Percentiles rank a stretch among this genome's conserved stretches.
Conservation (phyloP, 2,113 vertebrate genomes). For the Mustela lutreola region DNA sequence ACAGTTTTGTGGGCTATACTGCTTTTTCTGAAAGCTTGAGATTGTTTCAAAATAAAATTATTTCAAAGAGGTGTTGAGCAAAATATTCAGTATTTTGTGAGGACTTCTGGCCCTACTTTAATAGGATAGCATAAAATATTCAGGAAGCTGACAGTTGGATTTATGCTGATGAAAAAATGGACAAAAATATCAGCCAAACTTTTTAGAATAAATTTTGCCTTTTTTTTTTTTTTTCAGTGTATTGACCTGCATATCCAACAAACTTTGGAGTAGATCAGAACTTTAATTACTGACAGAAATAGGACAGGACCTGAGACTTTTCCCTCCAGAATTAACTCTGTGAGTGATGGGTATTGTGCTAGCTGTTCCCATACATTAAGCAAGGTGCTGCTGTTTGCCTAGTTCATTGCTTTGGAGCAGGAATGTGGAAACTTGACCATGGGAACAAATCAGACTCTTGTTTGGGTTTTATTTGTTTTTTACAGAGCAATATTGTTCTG, state of each 20-base stretch:
- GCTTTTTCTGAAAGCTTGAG: neutral
- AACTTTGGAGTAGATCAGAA: neutral
- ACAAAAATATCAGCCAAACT: neutral
- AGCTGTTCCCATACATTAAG: neutral
- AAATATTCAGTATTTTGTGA: constrained; percentile 13
- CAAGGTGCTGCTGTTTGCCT: neutral
- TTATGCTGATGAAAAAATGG: neutral
- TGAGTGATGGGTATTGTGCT: neutral
- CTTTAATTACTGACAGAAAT: neutral
- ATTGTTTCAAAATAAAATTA: neutral
- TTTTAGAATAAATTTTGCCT: neutral
- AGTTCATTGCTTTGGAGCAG: neutral
- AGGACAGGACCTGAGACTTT: neutral
- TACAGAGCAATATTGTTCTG: neutral
- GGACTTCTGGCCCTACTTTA: neutral
- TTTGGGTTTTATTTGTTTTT: neutral
- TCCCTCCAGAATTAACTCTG: neutral
- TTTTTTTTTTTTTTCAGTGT: neutral
- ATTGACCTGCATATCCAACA: neutral
- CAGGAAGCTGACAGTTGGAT: neutral
- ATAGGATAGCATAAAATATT: neutral
- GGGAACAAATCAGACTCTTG: neutral
- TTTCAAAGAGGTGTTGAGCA: neutral
- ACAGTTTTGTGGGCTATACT: neutral
- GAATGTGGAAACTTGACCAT: neutral